A percentile compares a stretch with the other conserved stretches of the same genome.
Conservation (phyloP, 23 tunicate species). For the Diplosoma virens region DNA sequence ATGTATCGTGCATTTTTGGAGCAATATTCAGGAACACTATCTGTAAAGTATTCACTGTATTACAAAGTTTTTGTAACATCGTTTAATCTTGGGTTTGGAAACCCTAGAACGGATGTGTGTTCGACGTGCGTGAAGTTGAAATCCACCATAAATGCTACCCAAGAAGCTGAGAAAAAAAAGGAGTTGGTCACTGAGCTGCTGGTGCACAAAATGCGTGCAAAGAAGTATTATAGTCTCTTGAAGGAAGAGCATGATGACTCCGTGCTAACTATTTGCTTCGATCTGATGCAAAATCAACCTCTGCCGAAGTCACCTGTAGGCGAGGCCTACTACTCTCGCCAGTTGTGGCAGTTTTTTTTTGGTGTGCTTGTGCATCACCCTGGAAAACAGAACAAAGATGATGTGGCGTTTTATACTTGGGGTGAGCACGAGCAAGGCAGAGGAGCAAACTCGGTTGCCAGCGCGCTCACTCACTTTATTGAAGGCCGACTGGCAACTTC, state of each 20-base stretch:
- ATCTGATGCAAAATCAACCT: slow-evolving; percentile 22
- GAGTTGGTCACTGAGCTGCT: slow-evolving; percentile 19
- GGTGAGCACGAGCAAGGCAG: slow-evolving; percentile 17
- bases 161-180: not conserved
- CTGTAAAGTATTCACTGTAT: slow-evolving; percentile 9
- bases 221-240: slow-evolving; percentile 1
- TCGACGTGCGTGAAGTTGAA: slow-evolving; percentile 13
- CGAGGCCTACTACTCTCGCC: not conserved
- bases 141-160: not conserved
- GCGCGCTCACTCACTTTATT: slow-evolving; percentile 7
- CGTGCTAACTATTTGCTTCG: slow-evolving; percentile 10
- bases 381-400: not conserved
- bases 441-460: slow-evolving; percentile 16
- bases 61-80: slow-evolving; percentile 12
- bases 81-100: slow-evolving; percentile 8
- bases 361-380: not conserved
- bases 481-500: slow-evolving; percentile 9
- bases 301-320: slow-evolving; percentile 4
- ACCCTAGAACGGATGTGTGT: slow-evolving; percentile 3
- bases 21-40: not conserved
- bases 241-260: slow-evolving; percentile 15
- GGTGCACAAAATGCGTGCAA: slow-evolving; percentile 17
- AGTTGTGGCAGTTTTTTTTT: slow-evolving; percentile 12
- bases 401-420: slow-evolving; percentile 10
- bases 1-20: slow-evolving; percentile 6